Base-by-base conservation (phyloP, 2,113 vertebrate species). In the Corythoichthys haematopterus region DNA sequence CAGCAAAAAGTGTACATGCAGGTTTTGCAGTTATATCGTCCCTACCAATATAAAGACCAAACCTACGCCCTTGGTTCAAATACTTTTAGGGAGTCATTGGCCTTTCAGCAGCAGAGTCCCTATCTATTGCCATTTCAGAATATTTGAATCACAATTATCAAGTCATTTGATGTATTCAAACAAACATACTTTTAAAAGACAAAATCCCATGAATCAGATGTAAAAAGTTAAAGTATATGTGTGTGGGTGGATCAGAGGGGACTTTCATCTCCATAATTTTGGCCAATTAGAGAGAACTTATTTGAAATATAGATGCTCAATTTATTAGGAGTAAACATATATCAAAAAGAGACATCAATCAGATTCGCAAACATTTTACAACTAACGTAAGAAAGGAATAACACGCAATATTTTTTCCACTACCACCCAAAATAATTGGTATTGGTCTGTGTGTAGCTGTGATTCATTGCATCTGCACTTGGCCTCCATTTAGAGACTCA, bases 221-320 rank as follows among this genome's bases (percentile, higher is more conserved):
- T 74, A 76, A 75, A 84, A 83, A 68, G 86, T 84, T 70, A 75
- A 86, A 80, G 80, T 74, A 80, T 82, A 81, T 80, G 81, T 79
- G 74, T 80, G 81, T 79, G 74, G 64, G 68, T 72, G 77, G 69
- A 84, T 88, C 80, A 82, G 75, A 83, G 52, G 63, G 73, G 69
- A 75, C 81, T 87, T 83, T 87, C 79, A 85, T 88, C 79, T 83
- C 63, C 65, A 72, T 83, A 76, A 83, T 46, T 85, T 69, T 79
- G 74, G 77, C 84, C 76, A 78, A 74, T 61, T 79, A 70, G 68
- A 80, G 56, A 20, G 68, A 52, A 71, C 69, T 69, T 73, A 81
- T 81, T 72, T 65, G 70, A 72, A 67, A 64, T 74, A 71, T 71
- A 68, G 75, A 55, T 28, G 47, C 70, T 16, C 70, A 55, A 76